phyloP scores from a whole-genome alignment of 2,888 invertebrate genomes.

The Myathropa florea region DNA sequence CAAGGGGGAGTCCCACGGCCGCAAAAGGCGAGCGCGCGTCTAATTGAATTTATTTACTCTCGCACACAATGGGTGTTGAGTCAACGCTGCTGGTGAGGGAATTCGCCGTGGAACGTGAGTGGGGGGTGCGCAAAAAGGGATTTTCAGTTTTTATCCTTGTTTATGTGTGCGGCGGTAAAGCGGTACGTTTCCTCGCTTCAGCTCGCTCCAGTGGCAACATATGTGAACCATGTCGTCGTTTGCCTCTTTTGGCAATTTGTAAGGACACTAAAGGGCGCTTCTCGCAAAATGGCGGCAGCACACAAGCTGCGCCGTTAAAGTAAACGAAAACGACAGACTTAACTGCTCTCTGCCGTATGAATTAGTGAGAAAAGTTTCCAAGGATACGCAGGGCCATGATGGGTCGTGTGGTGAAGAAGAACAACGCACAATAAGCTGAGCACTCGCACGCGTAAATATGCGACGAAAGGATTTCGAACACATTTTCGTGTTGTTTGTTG shows the following conservation, averaged over 20 bases:
- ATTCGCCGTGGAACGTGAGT: slow-evolving; percentile 13
- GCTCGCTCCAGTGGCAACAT: slow-evolving; percentile 10
- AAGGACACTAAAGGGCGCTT: slow-evolving; percentile 16
- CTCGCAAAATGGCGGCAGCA: background rate
- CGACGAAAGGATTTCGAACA: background rate
- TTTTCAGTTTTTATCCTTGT: slow-evolving; percentile 31
- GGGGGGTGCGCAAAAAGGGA: slow-evolving; percentile 11
- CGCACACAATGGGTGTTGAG: slow-evolving; percentile 21
- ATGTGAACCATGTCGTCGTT: background rate
- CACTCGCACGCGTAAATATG: background rate
- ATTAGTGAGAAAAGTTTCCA: slow-evolving; percentile 23
- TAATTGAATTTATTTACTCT: slow-evolving; percentile 53
- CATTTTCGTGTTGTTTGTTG: background rate
- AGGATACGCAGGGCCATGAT: background rate
- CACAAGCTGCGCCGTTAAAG: slow-evolving; percentile 14
- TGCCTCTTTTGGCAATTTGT: background rate
- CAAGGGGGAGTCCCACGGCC: background rate
- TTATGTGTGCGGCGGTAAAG: background rate
- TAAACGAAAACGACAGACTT: slow-evolving; percentile 29
- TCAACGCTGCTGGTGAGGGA: background rate
- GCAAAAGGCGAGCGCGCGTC: background rate
- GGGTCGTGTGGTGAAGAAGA: background rate
- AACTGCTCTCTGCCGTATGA: slow-evolving; percentile 19
- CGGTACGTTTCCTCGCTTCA: slow-evolving; percentile 1
- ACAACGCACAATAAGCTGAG: background rate